These are phyloP conservation scores for Ceratothoa steindachneri DNA, from an alignment of 2,888 invertebrate species.

Conservation along the genomic window DNA sequence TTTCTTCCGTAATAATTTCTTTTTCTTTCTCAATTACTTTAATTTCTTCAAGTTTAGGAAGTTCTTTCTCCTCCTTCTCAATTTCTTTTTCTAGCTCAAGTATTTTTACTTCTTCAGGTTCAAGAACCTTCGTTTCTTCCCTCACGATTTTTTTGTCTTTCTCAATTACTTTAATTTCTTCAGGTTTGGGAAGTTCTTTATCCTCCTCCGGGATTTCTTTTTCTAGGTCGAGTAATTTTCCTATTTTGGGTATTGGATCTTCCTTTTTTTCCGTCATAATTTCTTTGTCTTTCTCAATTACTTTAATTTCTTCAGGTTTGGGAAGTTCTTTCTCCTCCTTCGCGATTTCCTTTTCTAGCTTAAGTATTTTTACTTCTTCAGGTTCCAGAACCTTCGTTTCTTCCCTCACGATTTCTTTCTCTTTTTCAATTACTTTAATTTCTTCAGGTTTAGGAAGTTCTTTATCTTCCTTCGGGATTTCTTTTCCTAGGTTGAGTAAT, in stretches of 20 bases:
- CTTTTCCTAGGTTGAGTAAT: no score
- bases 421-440: no score
- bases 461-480: no score
- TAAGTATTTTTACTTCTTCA: no score
- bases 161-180: neutral
- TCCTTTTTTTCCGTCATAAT: slow-evolving; percentile 25
- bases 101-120: neutral
- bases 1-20: neutral
- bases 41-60: neutral
- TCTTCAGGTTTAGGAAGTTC: no score
- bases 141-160: neutral
- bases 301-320: slow-evolving; percentile 18
- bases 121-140: neutral
- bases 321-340: neutral
- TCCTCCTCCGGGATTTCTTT: neutral
- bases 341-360: no score
- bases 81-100: neutral
- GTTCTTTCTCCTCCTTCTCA: neutral
- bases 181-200: neutral
- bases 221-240: neutral
- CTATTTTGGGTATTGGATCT: neutral
- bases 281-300: no score
- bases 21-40: neutral
- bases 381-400: no score
- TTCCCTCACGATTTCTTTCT: no score